Evolutionary conservation across 2,113 vertebrate species (phyloP), one percentile per base, ranked within the genome.

Genomic region (Corythaixoides concolor): DNA sequence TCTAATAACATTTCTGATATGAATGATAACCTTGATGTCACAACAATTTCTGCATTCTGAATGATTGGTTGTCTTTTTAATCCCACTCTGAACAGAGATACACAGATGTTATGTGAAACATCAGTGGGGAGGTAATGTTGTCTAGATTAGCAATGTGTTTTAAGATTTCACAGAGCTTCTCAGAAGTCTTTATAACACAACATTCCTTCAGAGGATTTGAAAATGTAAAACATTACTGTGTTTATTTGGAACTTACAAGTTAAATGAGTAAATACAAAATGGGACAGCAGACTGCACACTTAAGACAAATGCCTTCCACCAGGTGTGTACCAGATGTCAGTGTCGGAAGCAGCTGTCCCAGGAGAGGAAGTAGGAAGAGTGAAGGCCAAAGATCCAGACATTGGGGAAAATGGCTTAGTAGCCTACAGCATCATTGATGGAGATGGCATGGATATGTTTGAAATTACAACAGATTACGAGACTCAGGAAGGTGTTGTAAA

Each of bases 261-360:
- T 59, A 62, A 69, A 9, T 26, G 30, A 49, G n/a, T 45, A 47
- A 80, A 49, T 15, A 8, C 7, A 22, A 55, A 79, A 11, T 33
- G 49, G 62, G 60, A 80, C 53, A 85, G 39, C 70, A 88, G 80
- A 23, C 55, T 69, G 55, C 19, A n/a, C 8, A 63, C 37, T 30
- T 15, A 2, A 72, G 56, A 69, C 33, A n/a, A 55, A 30, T 5
- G 37, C 12, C 28, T 93, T 67, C 56, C 59, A 66, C 64, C 90
- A 99, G 99, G 99, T 95, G 99, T 99, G 53, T 99, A 99, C 84
- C 97, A 99, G 97, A 99, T 99, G 99, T 98, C 99, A 1, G 98
- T 99, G 75, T 98, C 98, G 0, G 99, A 99, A 97, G 99, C 99
- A 30, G 98, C 99, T 66, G 98, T 99, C 47, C 98, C 98, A 0